phyloP scores from a whole-genome alignment of 1,140 invertebrate species.

The Wasmannia auropunctata region DNA sequence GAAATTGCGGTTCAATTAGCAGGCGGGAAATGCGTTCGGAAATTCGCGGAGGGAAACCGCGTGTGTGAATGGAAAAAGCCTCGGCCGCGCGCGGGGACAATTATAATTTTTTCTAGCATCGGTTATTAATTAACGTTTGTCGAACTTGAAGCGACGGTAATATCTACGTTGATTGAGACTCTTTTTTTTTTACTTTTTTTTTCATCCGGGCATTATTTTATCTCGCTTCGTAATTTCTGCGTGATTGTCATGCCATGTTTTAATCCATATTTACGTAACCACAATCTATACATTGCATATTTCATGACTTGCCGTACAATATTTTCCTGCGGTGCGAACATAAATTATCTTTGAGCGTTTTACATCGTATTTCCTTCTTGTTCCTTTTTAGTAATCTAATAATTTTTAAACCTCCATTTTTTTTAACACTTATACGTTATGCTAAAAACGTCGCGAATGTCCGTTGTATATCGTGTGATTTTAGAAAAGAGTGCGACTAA shows the following conservation, averaged over 20 bases:
- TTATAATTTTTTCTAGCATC: slow-evolving; percentile 40
- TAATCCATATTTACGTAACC: slow-evolving; percentile 32
- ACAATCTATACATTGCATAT: slow-evolving; percentile 35
- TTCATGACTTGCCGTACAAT: slow-evolving; percentile 17
- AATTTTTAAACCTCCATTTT: not conserved
- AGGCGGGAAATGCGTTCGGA: slow-evolving; percentile 28
- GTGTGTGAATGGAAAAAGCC: slow-evolving; percentile 27
- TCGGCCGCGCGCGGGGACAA: not conserved
- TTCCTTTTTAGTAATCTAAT: not conserved
- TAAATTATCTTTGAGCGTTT: slow-evolving; percentile 20
- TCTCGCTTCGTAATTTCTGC: slow-evolving; percentile 25
- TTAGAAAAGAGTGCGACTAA: not conserved
- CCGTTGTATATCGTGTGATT: not conserved
- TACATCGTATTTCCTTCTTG: not conserved
- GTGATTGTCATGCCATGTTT: slow-evolving; percentile 33
- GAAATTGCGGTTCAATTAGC: slow-evolving; percentile 55
- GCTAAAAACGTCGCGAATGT: not conserved
- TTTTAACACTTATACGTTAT: not conserved
- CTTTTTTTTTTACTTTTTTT: not conserved
- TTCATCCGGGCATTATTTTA: not conserved
- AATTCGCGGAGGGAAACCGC: slow-evolving; percentile 4
- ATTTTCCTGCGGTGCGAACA: not conserved
- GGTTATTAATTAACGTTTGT: slow-evolving; percentile 40
- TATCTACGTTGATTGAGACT: slow-evolving; percentile 22
- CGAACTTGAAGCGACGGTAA: slow-evolving; percentile 14